Percentiles rank a stretch among this genome's conserved stretches.
Conservation (phyloP, 2,797 vertebrate species). For the Potorous gilbertii region DNA sequence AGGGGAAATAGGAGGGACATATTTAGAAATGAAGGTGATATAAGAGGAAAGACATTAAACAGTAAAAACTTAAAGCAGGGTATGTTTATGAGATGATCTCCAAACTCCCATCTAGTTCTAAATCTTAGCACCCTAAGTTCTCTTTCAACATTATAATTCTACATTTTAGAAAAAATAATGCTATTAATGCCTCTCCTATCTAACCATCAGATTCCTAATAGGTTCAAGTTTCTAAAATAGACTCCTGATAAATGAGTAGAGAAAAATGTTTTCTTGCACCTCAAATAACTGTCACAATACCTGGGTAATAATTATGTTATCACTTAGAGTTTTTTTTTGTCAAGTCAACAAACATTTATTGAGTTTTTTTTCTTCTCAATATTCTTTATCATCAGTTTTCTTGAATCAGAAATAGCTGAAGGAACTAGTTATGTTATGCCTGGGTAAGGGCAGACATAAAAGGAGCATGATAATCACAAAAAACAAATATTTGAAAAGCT, state of each 20-base stretch:
- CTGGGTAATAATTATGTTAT: background rate
- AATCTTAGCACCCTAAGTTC: background rate
- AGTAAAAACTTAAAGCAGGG: background rate
- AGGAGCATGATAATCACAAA: background rate
- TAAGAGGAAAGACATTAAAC: background rate
- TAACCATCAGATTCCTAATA: background rate
- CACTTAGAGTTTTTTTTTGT: background rate
- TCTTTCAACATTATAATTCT: background rate
- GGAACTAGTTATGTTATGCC: background rate
- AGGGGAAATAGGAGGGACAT: background rate
- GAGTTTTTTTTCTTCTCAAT: background rate
- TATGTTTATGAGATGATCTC: background rate
- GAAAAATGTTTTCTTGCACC: background rate
- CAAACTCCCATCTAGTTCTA: background rate
- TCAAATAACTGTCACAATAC: background rate
- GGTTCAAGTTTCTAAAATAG: background rate
- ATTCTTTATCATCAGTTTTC: background rate
- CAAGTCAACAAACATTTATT: background rate
- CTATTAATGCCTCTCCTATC: background rate
- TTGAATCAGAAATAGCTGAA: background rate
- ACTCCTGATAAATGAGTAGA: background rate
- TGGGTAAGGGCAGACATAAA: background rate
- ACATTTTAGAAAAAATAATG: background rate
- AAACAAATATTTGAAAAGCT: background rate
- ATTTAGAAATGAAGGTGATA: background rate